These are phyloP conservation scores for Nyctibius grandis DNA, from an alignment of 2,797 vertebrate genomes.

Conservation along the genomic window DNA sequence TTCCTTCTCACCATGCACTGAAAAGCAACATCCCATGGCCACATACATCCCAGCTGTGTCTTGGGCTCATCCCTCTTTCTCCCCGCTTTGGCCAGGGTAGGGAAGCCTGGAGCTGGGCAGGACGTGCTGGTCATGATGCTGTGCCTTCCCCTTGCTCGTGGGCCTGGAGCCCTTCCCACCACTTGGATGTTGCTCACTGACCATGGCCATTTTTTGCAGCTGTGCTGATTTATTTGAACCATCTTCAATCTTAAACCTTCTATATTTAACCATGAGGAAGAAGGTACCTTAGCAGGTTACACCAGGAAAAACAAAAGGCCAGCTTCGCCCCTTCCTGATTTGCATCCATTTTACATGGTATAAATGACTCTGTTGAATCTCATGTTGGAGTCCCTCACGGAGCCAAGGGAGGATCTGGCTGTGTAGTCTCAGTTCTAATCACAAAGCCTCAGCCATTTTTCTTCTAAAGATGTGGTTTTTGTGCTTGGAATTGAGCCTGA, in stretches of 20 bases:
- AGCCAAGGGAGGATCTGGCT: not conserved
- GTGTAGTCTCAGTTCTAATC: not conserved
- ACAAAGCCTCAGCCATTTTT: not conserved
- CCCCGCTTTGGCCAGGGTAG: fast-evolving
- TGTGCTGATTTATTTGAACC: not conserved
- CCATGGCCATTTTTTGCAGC: not conserved
- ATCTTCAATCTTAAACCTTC: not conserved
- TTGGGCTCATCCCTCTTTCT: not conserved
- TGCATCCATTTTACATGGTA: fast-evolving
- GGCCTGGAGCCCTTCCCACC: not conserved
- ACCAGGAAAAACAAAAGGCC: fast-evolving
- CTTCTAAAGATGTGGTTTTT: not conserved
- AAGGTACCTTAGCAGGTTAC: not conserved
- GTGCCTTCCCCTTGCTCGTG: fast-evolving
- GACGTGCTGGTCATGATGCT: fast-evolving
- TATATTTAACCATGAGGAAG: not conserved
- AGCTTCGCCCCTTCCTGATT: not conserved
- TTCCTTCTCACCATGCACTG: not conserved
- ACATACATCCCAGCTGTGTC: not conserved
- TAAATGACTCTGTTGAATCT: fast-evolving
- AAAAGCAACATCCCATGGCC: not conserved
- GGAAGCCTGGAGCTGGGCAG: not conserved
- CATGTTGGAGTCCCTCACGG: fast-evolving
- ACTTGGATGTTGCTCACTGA: fast-evolving
- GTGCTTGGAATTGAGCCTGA: slow-evolving; percentile 9